Evolutionary conservation across 2,113 vertebrate species (phyloP).

Genomic region (Campylomormyrus numenius): DNA sequence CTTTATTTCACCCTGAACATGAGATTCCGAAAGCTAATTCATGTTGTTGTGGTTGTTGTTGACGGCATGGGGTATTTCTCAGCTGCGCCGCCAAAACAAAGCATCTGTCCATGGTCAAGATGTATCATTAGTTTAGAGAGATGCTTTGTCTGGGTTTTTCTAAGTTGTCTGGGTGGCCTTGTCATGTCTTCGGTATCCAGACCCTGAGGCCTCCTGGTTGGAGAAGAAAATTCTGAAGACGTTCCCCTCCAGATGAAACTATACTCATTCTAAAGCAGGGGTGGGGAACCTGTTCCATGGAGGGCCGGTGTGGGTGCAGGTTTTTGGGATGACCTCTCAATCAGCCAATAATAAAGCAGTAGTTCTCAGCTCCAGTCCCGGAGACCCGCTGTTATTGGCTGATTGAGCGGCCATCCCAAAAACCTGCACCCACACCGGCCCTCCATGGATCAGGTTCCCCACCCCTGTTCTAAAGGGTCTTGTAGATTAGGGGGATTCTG

Average conservation of each 20-base stretch:
- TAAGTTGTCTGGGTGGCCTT: not conserved
- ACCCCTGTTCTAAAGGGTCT: not conserved
- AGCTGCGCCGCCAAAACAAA: slow-evolving; percentile 40
- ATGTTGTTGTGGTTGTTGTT: not conserved
- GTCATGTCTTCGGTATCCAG: not conserved
- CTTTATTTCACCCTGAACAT: not conserved
- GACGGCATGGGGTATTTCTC: slow-evolving; percentile 16
- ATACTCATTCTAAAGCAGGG: too few relatives aligned
- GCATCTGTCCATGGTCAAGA: slow-evolving; percentile 45
- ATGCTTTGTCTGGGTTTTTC: not conserved
- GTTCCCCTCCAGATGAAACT: not conserved
- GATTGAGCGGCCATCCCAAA: too few relatives aligned
- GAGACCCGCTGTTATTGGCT: too few relatives aligned
- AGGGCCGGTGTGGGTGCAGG: too few relatives aligned
- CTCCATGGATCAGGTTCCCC: too few relatives aligned
- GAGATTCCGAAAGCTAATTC: not conserved
- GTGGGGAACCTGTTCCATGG: too few relatives aligned
- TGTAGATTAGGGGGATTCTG: not conserved
- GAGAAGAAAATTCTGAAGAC: not conserved
- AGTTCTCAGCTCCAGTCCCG: too few relatives aligned
- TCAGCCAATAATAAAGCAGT: too few relatives aligned
- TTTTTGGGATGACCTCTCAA: too few relatives aligned
- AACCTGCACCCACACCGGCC: too few relatives aligned
- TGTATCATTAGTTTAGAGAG: slow-evolving; percentile 31
- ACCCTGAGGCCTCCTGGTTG: not conserved